Evolutionary conservation across 2,888 invertebrate species (phyloP).

Genomic region (Coenonympha arcania): DNA sequence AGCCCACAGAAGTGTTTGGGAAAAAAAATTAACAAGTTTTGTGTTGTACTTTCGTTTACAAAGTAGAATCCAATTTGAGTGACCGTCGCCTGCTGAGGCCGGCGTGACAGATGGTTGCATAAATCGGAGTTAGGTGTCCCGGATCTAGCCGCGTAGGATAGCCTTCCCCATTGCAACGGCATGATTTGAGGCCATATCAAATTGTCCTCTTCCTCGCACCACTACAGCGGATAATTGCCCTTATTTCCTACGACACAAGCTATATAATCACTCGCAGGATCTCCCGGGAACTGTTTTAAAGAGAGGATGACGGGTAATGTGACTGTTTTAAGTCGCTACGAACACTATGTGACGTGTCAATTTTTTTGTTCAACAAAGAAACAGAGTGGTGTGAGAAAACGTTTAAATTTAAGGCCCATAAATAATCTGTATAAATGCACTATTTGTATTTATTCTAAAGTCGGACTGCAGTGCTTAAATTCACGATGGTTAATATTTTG

Average conservation of each 20-base stretch:
- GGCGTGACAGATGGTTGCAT: conserved; percentile 33
- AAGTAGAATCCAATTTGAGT: conserved; percentile 12
- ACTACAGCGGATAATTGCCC: conserved; percentile 49
- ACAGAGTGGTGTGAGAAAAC: too few relatives aligned
- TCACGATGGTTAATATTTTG: too few relatives aligned
- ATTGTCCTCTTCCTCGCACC: conserved; percentile 66
- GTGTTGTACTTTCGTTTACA: not conserved
- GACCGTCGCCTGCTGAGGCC: conserved; percentile 16
- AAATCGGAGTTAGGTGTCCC: conserved; percentile 45
- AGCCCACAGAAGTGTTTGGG: too few relatives aligned
- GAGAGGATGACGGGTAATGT: conserved; percentile 32
- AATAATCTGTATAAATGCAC: too few relatives aligned
- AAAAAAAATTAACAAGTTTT: not conserved
- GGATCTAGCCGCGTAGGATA: conserved; percentile 59
- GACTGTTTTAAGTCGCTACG: conserved; percentile 22
- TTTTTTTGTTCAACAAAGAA: conserved; percentile 2
- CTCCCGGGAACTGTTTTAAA: conserved; percentile 36
- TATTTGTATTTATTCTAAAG: too few relatives aligned
- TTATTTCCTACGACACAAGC: conserved; percentile 50
- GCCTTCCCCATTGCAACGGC: conserved; percentile 59
- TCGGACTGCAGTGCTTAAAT: too few relatives aligned
- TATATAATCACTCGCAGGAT: conserved; percentile 42
- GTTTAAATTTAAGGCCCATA: too few relatives aligned
- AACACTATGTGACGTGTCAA: conserved; percentile 16
- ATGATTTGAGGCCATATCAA: conserved; percentile 71